phyloP scores from a whole-genome alignment of 2,888 invertebrate genomes.

The Polydrusus tereticollis region DNA sequence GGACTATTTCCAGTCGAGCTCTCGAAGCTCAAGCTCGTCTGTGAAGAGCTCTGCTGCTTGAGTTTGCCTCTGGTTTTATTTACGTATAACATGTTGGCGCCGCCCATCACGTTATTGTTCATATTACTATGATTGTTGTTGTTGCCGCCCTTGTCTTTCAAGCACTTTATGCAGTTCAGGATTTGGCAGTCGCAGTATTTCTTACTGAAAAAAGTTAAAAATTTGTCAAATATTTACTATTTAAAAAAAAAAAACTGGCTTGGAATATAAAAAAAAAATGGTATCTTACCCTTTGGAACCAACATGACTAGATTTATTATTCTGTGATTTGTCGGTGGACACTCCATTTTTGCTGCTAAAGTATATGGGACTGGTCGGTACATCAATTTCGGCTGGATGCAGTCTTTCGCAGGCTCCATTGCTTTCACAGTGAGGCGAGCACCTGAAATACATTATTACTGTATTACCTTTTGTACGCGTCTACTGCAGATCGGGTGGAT shows the following conservation, averaged over 20 bases:
- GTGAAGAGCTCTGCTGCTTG: slow-evolving; percentile 65
- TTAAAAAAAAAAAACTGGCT: background rate
- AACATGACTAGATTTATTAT: slow-evolving; percentile 64
- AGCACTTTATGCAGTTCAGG: slow-evolving; percentile 62
- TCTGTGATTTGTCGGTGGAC: slow-evolving; percentile 45
- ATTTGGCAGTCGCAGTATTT: slow-evolving; percentile 56
- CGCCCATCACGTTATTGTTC: slow-evolving; percentile 59
- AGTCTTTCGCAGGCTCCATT: slow-evolving; percentile 36
- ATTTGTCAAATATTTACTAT: background rate
- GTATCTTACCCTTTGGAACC: slow-evolving; percentile 30
- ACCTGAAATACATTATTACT: slow-evolving; percentile 4
- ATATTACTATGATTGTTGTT: slow-evolving; percentile 62
- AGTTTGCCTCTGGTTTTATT: slow-evolving; percentile 61
- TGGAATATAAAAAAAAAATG: background rate
- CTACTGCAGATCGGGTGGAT: too few species aligned
- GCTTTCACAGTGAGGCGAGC: slow-evolving; percentile 34
- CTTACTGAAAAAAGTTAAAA: slow-evolving; percentile 28
- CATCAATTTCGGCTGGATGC: slow-evolving; percentile 41
- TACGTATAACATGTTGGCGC: slow-evolving; percentile 60
- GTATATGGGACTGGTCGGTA: slow-evolving; percentile 53
- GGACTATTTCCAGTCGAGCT: slow-evolving; percentile 70
- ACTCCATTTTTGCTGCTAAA: slow-evolving; percentile 53
- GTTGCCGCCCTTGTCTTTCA: slow-evolving; percentile 58
- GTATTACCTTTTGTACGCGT: background rate
- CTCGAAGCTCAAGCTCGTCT: slow-evolving; percentile 69